Evolutionary conservation across 1,140 invertebrate species (phyloP).

Genomic region (Ylistrum balloti): DNA sequence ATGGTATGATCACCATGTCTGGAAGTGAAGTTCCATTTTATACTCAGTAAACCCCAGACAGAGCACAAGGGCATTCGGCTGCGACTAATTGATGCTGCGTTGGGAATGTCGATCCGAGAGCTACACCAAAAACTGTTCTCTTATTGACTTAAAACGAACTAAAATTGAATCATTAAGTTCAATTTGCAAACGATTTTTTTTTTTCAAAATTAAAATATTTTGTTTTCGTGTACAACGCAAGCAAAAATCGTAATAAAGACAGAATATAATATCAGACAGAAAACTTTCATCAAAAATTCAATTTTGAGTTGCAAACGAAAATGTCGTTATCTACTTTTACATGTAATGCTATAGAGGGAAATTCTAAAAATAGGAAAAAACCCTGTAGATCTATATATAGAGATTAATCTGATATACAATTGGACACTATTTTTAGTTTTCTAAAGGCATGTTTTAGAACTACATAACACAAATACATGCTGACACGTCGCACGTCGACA

Average conservation of each 20-base stretch:
- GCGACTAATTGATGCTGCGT: neutral
- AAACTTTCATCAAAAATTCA: neutral
- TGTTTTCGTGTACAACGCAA: neutral
- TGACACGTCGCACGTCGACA: too few species aligned
- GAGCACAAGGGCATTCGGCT: neutral
- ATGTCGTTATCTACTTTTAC: neutral
- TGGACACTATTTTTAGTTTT: too few species aligned
- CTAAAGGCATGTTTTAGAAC: too few species aligned
- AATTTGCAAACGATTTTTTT: neutral
- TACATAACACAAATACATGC: too few species aligned
- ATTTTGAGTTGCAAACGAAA: neutral
- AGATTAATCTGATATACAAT: too few species aligned
- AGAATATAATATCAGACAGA: neutral
- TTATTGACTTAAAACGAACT: neutral
- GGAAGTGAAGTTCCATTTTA: neutral
- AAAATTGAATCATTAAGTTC: neutral
- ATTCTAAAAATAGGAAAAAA: too few species aligned
- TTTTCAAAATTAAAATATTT: neutral
- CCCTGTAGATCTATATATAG: too few species aligned
- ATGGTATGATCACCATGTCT: neutral
- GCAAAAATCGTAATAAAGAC: neutral
- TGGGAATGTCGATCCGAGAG: neutral
- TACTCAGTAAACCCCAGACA: neutral
- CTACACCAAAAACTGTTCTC: neutral
- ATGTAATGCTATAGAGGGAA: too few species aligned